Percentiles rank a stretch among this genome's conserved stretches.
Conservation (phyloP, 2,797 vertebrate genomes). For the Chrysolophus pictus region DNA sequence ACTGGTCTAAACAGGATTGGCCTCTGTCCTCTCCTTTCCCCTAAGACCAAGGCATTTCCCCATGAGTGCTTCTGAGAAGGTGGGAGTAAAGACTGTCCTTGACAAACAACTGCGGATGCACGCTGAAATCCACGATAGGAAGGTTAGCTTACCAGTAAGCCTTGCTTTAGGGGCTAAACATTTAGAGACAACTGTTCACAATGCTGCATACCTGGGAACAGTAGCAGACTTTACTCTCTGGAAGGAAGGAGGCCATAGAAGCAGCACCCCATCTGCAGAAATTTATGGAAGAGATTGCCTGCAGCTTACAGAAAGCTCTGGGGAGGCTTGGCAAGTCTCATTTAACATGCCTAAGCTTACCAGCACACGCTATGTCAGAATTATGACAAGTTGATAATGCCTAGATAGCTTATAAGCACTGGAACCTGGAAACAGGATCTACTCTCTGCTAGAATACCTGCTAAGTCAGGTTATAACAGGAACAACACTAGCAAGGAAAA, state of each 20-base stretch:
- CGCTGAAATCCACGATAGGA: not conserved
- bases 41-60: not conserved
- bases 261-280: not conserved
- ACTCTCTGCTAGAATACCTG: not conserved
- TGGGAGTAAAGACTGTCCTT: not conserved
- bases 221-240: not conserved
- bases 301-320: not conserved
- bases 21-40: rapidly evolving
- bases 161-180: not conserved
- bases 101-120: not conserved
- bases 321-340: not conserved
- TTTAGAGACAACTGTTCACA: not conserved
- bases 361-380: not conserved
- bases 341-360: not conserved
- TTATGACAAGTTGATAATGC: not conserved
- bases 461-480: not conserved
- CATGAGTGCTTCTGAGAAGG: no score
- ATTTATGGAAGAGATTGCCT: not conserved
- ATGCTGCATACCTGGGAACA: not conserved
- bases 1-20: not conserved
- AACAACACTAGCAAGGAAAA: not conserved
- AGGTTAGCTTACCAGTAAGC: not conserved
- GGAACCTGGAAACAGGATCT: not conserved
- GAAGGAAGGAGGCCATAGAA: not conserved
- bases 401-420: not conserved